phyloP scores from a whole-genome alignment of 2,113 vertebrate species.

The Recurvirostra avosetta region DNA sequence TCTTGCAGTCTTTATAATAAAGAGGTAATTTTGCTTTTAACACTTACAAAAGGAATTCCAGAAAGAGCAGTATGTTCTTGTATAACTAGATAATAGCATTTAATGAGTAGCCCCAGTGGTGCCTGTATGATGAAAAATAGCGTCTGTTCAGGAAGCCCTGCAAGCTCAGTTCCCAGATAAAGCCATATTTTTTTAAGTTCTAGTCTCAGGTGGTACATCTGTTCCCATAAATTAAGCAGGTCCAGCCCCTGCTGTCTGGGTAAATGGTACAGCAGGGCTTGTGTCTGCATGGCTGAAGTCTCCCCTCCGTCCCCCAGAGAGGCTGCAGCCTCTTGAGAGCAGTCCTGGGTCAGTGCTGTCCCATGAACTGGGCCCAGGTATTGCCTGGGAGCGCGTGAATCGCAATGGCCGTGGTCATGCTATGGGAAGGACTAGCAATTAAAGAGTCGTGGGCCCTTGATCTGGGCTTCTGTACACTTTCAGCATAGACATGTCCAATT shows the following conservation, averaged over 20 bases:
- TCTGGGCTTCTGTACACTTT: neutral
- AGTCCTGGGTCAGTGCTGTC: neutral
- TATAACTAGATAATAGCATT: neutral
- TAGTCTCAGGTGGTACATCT: neutral
- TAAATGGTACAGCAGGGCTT: neutral
- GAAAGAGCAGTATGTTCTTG: neutral
- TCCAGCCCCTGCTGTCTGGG: neutral
- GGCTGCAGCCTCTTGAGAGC: neutral
- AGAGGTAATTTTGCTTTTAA: neutral
- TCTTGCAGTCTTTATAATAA: neutral
- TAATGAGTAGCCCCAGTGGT: neutral
- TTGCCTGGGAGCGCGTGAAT: neutral
- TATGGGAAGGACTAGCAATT: neutral
- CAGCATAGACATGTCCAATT: neutral
- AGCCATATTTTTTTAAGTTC: rapidly evolving
- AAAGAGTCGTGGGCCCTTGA: neutral
- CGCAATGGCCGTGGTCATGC: neutral
- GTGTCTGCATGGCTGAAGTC: neutral
- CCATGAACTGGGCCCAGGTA: neutral
- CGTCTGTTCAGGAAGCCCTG: neutral
- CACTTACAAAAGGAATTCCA: neutral
- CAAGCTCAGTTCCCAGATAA: neutral
- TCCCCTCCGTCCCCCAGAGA: neutral
- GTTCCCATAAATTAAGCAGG: rapidly evolving
- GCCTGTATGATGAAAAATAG: neutral